Conservation (phyloP, 30 jellyfish, hydroid and myxozoan genomes). For the Hydra vulgaris region DNA sequence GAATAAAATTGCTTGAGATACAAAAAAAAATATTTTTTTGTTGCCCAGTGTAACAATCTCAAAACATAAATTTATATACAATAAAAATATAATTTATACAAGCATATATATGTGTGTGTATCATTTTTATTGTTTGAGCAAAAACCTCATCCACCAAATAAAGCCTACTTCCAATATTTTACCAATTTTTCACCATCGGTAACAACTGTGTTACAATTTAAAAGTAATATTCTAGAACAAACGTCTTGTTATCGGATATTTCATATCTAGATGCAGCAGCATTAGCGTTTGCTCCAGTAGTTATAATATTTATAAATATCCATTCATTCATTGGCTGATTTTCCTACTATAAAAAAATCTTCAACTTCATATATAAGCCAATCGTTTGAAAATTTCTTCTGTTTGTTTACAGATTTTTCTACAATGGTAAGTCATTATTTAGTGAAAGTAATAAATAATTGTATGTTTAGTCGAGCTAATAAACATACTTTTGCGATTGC, state of each 20-base stretch:
- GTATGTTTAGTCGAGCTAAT: background rate
- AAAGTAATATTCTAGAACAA: background rate
- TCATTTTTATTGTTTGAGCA: too few relatives aligned
- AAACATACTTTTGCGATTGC: background rate
- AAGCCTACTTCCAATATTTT: background rate
- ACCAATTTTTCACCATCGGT: background rate
- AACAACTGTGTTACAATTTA: background rate
- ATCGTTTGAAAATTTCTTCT: background rate
- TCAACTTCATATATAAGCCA: background rate
- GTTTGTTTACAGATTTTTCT: background rate
- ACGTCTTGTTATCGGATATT: background rate
- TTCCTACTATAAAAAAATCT: background rate
- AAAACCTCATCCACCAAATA: too few relatives aligned
- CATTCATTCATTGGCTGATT: background rate
- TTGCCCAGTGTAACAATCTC: too few relatives aligned
- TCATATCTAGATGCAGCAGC: background rate
- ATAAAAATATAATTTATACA: too few relatives aligned
- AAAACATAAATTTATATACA: too few relatives aligned
- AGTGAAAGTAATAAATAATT: background rate
- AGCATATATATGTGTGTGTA: too few relatives aligned
- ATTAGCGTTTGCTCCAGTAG: background rate
- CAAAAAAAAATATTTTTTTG: too few relatives aligned
- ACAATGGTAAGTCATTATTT: background rate
- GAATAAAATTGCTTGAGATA: too few relatives aligned
- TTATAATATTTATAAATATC: too few relatives aligned